Conservation (phyloP, 2,888 invertebrate species). For the Calameuta pallipes region DNA sequence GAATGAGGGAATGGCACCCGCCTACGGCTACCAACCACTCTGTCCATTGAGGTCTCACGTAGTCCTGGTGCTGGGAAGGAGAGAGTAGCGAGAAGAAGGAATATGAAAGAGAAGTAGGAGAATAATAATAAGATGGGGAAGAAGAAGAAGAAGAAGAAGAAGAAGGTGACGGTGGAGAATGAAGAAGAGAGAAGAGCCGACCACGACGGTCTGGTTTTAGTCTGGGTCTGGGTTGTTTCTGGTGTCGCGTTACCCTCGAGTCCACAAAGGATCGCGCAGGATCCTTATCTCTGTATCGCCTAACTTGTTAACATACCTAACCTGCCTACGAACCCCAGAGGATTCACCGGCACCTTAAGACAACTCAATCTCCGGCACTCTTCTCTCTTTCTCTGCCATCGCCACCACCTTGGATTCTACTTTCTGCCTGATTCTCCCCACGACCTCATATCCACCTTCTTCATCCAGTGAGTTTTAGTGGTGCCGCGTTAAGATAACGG, state of each 20-base stretch:
- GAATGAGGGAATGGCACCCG: slow-evolving; percentile 47
- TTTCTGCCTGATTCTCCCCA: slow-evolving; percentile 12
- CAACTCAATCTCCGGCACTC: slow-evolving; percentile 48
- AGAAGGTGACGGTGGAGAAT: slow-evolving; percentile 22
- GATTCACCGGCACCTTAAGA: slow-evolving; percentile 45
- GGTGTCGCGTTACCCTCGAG: slow-evolving; percentile 62
- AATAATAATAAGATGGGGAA: background rate
- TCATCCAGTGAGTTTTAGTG: slow-evolving; percentile 26
- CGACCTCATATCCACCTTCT: slow-evolving; percentile 16
- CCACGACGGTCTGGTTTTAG: slow-evolving; percentile 44
- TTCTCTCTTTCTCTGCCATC: slow-evolving; percentile 11
- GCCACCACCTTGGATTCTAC: slow-evolving; percentile 7
- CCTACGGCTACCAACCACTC: slow-evolving; percentile 35
- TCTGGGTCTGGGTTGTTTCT: slow-evolving; percentile 49
- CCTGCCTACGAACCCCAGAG: slow-evolving; percentile 49
- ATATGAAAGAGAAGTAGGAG: slow-evolving; percentile 15
- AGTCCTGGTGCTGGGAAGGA: slow-evolving; percentile 20
- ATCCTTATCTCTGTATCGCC: slow-evolving; percentile 64
- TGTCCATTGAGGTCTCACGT: slow-evolving; percentile 38
- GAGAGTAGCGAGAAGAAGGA: slow-evolving; percentile 8
- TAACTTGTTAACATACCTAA: slow-evolving; percentile 65
- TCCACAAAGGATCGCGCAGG: slow-evolving; percentile 61
- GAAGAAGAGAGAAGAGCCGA: slow-evolving; percentile 15
- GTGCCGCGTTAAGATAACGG: slow-evolving; percentile 52
- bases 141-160: slow-evolving; percentile 18